Evolutionary conservation across 2,797 vertebrate species (phyloP).

Genomic region (Falco columbarius): DNA sequence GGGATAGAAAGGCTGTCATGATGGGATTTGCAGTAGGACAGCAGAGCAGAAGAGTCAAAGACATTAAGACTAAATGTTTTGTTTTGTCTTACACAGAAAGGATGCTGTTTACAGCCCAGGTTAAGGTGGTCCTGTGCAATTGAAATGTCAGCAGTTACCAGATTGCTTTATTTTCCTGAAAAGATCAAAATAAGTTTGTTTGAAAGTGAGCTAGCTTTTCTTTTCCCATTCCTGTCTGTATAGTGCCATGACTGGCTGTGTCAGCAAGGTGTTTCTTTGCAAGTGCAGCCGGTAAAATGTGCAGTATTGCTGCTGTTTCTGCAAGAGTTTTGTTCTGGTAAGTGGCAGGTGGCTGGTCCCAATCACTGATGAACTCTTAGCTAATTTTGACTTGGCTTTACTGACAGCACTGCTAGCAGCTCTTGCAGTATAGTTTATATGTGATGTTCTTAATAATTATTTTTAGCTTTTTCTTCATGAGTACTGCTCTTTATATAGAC

Average conservation of each 20-base stretch:
- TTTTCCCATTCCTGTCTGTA: not conserved
- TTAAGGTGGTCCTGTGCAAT: not conserved
- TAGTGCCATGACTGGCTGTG: not conserved
- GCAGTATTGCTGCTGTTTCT: not conserved
- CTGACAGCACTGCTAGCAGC: not conserved
- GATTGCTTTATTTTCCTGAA: not conserved
- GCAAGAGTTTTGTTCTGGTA: not conserved
- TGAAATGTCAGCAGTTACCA: not conserved
- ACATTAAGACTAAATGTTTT: not conserved
- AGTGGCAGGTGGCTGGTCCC: not conserved
- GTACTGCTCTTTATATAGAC: not conserved
- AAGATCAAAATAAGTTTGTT: not conserved
- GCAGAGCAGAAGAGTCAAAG: not conserved
- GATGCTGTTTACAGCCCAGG: not conserved
- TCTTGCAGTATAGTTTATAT: not conserved
- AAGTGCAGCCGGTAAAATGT: not conserved
- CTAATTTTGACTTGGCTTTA: not conserved
- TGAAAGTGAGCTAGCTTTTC: not conserved
- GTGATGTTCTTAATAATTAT: not conserved
- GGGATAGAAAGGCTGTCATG: not conserved
- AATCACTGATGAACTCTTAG: not conserved
- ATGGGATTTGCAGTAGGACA: not conserved
- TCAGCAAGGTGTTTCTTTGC: not conserved
- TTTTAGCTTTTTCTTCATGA: not conserved
- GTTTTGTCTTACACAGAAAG: not conserved